Conservation (phyloP, 2,888 invertebrate species). For the Lepas anatifera region DNA sequence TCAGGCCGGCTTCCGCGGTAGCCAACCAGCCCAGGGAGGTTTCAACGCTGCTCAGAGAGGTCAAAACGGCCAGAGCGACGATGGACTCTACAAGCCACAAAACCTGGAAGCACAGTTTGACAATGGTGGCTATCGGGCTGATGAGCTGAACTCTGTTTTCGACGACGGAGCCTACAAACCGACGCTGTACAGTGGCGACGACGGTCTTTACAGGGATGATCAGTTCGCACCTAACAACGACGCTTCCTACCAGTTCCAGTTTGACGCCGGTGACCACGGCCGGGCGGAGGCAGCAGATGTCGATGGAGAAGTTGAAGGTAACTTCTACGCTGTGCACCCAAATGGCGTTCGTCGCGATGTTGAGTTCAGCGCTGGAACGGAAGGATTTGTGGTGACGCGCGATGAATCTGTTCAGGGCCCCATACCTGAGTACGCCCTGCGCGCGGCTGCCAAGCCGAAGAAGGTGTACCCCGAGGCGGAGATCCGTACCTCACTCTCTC, state of each 20-base stretch:
- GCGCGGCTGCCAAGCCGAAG: not conserved
- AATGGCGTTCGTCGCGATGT: not conserved
- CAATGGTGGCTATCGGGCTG: not conserved
- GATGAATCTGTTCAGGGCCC: constrained; percentile 4
- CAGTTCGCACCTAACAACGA: not conserved
- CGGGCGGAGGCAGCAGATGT: not conserved
- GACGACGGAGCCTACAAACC: not conserved
- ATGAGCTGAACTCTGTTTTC: not conserved
- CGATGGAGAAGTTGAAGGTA: not conserved
- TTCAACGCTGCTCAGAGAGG: not conserved
- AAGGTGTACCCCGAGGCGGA: not conserved
- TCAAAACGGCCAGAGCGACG: not conserved
- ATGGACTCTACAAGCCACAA: not conserved
- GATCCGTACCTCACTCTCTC: not conserved
- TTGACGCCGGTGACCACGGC: constrained; percentile 10
- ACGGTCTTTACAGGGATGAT: not conserved
- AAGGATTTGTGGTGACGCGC: constrained; percentile 1
- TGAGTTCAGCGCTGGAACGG: not conserved
- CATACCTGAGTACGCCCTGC: constrained; percentile 6
- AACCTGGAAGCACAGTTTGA: not conserved
- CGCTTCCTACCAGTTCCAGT: constrained; percentile 8
- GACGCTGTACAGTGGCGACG: not conserved
- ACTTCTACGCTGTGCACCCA: constrained; percentile 7
- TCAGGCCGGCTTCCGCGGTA: not conserved
- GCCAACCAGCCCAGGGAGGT: not conserved